These are phyloP conservation scores for Dicycla oo DNA, from an alignment of 2,888 invertebrate species.

Conservation along the genomic window DNA sequence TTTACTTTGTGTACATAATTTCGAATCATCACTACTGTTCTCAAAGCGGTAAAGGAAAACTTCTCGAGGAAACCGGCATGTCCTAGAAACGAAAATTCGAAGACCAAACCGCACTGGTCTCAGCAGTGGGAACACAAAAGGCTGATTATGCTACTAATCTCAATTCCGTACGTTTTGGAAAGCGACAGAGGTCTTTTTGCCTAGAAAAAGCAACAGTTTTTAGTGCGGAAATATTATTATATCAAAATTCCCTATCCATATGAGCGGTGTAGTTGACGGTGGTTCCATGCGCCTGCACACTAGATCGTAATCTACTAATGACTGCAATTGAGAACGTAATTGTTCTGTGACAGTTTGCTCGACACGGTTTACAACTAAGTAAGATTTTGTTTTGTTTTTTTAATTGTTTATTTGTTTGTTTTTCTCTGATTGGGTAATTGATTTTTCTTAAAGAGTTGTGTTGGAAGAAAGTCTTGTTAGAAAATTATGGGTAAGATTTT, in stretches of 20 bases:
- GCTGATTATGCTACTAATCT: too few species aligned
- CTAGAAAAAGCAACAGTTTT: conserved; percentile 30
- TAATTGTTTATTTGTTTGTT: conserved; percentile 1
- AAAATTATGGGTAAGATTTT: not conserved
- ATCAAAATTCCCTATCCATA: conserved; percentile 41
- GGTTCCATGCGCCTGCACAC: conserved; percentile 58
- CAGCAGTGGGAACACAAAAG: too few species aligned
- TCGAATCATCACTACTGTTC: too few species aligned
- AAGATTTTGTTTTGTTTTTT: conserved; percentile 30
- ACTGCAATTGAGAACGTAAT: conserved; percentile 70
- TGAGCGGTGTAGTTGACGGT: conserved; percentile 26
- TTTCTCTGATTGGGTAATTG: not conserved
- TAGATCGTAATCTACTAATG: conserved; percentile 71
- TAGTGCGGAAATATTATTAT: conserved; percentile 56
- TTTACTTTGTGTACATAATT: too few species aligned
- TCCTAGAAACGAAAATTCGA: too few species aligned
- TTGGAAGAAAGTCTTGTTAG: not conserved
- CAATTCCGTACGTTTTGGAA: conserved; percentile 20
- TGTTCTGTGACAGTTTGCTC: conserved; percentile 60
- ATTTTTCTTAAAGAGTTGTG: not conserved
- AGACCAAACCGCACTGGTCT: too few species aligned
- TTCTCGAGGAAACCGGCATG: too few species aligned
- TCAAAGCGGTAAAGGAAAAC: too few species aligned
- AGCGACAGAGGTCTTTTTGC: conserved; percentile 35
- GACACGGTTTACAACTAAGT: conserved; percentile 66